Conservation (phyloP, 2,797 vertebrate genomes). For the Galago senegalensis region DNA sequence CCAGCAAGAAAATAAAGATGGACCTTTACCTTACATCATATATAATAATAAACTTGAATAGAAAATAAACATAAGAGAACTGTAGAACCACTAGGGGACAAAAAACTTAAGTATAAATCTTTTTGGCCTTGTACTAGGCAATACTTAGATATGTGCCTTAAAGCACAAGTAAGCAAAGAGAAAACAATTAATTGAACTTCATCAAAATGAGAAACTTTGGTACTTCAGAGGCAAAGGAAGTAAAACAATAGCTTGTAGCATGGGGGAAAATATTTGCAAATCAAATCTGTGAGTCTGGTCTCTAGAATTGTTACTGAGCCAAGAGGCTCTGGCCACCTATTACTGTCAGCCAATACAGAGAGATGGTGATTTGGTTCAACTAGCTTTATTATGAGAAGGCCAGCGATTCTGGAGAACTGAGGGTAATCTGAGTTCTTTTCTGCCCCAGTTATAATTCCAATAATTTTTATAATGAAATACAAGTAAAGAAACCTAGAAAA, state of each 20-base stretch:
- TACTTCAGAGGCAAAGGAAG: background rate
- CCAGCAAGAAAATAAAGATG: background rate
- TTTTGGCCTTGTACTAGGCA: background rate
- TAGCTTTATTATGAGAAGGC: no score
- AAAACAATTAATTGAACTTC: background rate
- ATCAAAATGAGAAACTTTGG: background rate
- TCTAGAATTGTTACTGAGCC: background rate
- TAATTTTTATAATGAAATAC: no score
- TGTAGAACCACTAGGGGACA: background rate
- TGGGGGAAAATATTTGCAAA: background rate
- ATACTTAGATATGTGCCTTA: background rate
- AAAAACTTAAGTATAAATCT: background rate
- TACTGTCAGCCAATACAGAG: no score
- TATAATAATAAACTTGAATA: background rate
- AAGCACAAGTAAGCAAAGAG: background rate
- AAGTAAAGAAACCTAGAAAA: no score
- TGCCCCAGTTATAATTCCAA: no score
- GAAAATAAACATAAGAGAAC: background rate
- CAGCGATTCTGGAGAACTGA: no score
- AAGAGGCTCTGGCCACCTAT: no score
- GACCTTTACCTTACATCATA: background rate
- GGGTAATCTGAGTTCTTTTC: no score
- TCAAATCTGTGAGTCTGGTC: background rate
- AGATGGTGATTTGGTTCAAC: no score
- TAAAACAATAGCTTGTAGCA: background rate